Evolutionary conservation across 2,888 invertebrate genomes (phyloP), one percentile per base, ranked within the genome.

Genomic region (Gandaritis pyraliata): DNA sequence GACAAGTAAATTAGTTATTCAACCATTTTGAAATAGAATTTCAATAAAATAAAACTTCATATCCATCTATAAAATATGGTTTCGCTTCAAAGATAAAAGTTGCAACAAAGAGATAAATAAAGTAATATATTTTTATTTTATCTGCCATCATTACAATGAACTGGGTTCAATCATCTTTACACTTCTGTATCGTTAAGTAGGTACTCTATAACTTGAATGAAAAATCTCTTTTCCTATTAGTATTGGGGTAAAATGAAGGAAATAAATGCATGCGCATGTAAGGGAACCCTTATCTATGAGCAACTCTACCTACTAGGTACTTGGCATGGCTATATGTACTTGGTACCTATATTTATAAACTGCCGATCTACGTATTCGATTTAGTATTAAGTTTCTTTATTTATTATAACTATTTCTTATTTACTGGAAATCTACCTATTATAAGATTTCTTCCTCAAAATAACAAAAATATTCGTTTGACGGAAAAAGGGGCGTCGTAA

Each of bases 221-320:
- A 15, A 41, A 41, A 41, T 6, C 41, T 8, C 13, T 15, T 41
- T 13, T 41, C 15, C 41, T 33, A 15, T 41, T 13, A 6, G 15
- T 23, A 23, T 23, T 36, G 12, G 33, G 8, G 23, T 23, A 7
- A 50, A 45, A 41, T 39, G 7, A 16, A 18, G 33, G 4, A 30
- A 41, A 56, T 18, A 18, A 43, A 13, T 36, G 61, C 61, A 61
- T 57, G 61, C 13, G 61, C 61, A 61, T 61, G 61, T 23, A 38
- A 16, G 43, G 52, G 33, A 33, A 33, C 10, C 36, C 45, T 50
- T 50, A 15, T 36, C 15, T 18, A 15, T 38, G 33, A n/a, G 49
- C 5, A 45, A 45, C 57, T 50, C 10, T 15, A 30, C 38, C 41
- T 29, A 15, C 39, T 52, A 45, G 8, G 12, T 39, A 13, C n/a